phyloP scores from a whole-genome alignment of 2,888 invertebrate species.

The Macropis europaea region DNA sequence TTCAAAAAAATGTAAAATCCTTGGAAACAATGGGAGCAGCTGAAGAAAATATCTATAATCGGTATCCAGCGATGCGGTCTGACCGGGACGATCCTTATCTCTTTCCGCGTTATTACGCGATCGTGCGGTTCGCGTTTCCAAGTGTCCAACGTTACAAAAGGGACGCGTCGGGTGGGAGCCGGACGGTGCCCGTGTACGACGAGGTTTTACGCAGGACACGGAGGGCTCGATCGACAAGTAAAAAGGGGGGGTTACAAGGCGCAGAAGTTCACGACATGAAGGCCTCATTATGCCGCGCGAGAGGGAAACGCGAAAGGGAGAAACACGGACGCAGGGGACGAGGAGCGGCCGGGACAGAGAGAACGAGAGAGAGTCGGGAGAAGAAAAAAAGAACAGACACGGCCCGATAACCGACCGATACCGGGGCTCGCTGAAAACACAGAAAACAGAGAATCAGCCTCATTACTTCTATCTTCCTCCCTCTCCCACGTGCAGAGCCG shows the following conservation, averaged over 20 bases:
- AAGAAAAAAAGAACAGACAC: conserved; percentile 57
- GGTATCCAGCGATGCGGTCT: too few relatives aligned
- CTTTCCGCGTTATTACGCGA: too few relatives aligned
- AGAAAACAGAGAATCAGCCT: conserved; percentile 78
- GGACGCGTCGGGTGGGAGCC: conserved; percentile 27
- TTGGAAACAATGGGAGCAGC: too few relatives aligned
- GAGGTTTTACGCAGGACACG: conserved; percentile 52
- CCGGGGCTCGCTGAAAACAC: conserved; percentile 72
- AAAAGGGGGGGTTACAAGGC: conserved; percentile 63
- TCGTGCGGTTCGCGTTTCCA: too few relatives aligned
- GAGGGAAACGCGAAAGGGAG: conserved; percentile 47
- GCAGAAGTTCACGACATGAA: conserved; percentile 73
- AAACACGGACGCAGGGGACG: conserved; percentile 19
- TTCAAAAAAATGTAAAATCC: too few relatives aligned
- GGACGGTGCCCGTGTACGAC: conserved; percentile 36
- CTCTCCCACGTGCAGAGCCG: conserved; percentile 60
- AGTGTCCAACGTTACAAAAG: conserved; percentile 24
- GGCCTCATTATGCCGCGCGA: conserved; percentile 73
- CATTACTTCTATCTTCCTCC: conserved; percentile 76
- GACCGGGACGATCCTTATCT: too few relatives aligned
- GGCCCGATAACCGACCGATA: conserved; percentile 75
- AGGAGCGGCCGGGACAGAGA: background rate
- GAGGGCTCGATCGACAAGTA: conserved; percentile 31
- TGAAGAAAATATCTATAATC: too few relatives aligned
- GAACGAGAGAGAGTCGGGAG: conserved; percentile 11